Evolutionary conservation across 2,113 vertebrate genomes (phyloP).

Genomic region (Tetrax tetrax): DNA sequence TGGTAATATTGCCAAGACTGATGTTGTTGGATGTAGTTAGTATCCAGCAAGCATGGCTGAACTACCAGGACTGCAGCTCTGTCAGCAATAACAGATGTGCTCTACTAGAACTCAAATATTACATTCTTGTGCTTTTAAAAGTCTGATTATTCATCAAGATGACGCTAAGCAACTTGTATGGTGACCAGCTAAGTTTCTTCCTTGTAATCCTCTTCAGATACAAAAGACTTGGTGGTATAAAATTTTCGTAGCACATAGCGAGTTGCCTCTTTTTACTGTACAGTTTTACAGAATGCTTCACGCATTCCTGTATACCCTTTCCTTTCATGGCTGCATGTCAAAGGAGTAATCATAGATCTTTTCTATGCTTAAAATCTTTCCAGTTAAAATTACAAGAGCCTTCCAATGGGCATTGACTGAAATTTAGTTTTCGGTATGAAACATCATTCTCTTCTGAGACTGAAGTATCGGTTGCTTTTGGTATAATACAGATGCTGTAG

Average conservation of each 20-base stretch:
- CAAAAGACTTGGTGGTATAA: background rate
- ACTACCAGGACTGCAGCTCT: background rate
- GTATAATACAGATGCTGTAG: background rate
- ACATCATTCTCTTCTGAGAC: background rate
- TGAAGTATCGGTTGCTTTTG: background rate
- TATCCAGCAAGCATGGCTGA: background rate
- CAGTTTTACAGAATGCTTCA: background rate
- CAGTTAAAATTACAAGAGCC: background rate
- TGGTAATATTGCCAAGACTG: background rate
- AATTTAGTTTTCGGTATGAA: background rate
- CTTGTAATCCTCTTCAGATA: background rate
- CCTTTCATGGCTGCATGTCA: background rate
- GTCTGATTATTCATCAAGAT: background rate
- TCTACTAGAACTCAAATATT: background rate
- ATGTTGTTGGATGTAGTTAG: fast-evolving
- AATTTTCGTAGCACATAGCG: fast-evolving
- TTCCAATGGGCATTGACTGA: background rate
- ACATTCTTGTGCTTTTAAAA: background rate
- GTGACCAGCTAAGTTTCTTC: background rate
- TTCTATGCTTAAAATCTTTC: background rate
- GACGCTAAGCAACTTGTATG: background rate
- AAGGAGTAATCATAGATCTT: background rate
- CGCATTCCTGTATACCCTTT: fast-evolving
- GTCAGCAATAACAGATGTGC: background rate
- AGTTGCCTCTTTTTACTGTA: background rate